phyloP scores from a whole-genome alignment of 1,140 invertebrate species.

The Metopolophium dirhodum region DNA sequence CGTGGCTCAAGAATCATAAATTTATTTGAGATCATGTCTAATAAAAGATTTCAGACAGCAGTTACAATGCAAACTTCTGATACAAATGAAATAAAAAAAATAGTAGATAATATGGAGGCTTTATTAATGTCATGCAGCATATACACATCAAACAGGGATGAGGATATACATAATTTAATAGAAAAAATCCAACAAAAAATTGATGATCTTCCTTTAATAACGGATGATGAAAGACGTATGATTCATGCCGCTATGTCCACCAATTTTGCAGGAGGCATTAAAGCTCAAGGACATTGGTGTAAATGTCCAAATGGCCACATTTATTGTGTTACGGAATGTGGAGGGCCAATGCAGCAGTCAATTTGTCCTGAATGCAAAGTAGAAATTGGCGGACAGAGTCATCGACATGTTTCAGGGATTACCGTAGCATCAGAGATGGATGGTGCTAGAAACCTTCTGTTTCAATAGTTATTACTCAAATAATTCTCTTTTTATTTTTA shows the following conservation, averaged over 20 bases:
- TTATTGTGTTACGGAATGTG: conserved; percentile 76
- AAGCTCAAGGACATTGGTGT: conserved; percentile 29
- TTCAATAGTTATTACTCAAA: neutral
- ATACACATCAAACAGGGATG: neutral
- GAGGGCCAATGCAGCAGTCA: conserved; percentile 69
- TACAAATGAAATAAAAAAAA: neutral
- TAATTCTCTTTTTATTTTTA: neutral
- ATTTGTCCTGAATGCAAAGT: conserved; percentile 70
- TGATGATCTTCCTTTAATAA: neutral
- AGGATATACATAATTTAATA: conserved; percentile 22
- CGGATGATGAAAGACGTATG: conserved; percentile 61
- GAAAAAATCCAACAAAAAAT: conserved; percentile 49
- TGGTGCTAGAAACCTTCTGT: conserved; percentile 63
- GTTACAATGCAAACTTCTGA: neutral
- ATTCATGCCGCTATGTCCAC: neutral
- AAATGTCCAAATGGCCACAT: conserved; percentile 78
- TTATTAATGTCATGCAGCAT: neutral
- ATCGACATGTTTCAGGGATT: conserved; percentile 67
- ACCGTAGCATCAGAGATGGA: conserved; percentile 69
- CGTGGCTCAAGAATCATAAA: conserved; percentile 25
- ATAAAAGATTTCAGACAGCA: neutral
- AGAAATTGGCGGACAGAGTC: conserved; percentile 70
- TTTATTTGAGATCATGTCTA: neutral
- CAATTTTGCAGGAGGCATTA: neutral
- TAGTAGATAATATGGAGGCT: neutral